Base-by-base conservation (phyloP, 2,888 invertebrate genomes). In the Luperina nickerlii region DNA sequence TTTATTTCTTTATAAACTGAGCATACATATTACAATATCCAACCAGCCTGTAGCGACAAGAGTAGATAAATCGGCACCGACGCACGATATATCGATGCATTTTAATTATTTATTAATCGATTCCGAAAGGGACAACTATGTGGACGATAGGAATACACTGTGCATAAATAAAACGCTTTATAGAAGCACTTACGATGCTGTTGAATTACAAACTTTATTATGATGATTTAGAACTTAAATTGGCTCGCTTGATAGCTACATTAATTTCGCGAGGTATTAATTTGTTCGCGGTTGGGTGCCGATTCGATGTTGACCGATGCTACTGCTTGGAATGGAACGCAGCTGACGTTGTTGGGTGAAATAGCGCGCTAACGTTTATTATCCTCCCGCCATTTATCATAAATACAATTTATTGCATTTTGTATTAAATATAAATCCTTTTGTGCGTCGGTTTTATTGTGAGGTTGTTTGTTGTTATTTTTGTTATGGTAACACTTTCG, bases 41-140 rank as follows among this genome's bases (percentile, higher is more conserved):
- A 79, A 65, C 63, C 54, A 83, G 80, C 87, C 87, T 82, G 82
- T 81, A 86, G 89, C 84, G 81, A 89, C 82, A 85, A 32, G 62
- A 74, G 63, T 75, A 82, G 87, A 91, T 90, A 86, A 90, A 90
- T 90, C 85, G 90, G 85, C 85, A 84, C 65, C 68, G 76, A 72
- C 77, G 65, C 66, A 83, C 88, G 87, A 91, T 90, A 89, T 87
- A 92, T 92, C 90, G 90, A 92, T 92, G 91, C 88, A 92, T 94
- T 93, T 92, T 91, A 93, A 92, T 93, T 92, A 92, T 92, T 90
- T 90, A 91, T 91, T 91, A 92, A 93, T 92, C 90, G 89, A 91
- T 91, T 89, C 87, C 77, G 85, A 87, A 89, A 85, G 74, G 78
- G 82, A 89, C 86, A 80, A 82, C 78, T 75, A 75, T 76, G 83